Percentiles rank a stretch among this genome's conserved stretches.
Conservation (phyloP, 1,140 invertebrate species). For the Papilio polytes region DNA sequence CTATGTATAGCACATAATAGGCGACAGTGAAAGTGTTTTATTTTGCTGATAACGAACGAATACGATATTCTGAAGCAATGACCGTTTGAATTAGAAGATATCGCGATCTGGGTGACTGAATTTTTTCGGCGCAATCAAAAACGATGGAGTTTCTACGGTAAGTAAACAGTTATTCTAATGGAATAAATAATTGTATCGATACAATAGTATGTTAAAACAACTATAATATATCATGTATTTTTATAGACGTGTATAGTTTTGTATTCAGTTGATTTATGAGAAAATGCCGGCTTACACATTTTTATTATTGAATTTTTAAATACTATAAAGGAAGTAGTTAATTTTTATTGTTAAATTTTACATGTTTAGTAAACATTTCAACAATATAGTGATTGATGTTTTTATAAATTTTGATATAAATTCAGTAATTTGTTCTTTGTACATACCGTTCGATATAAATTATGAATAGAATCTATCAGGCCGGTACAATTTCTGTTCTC, state of each 20-base stretch:
- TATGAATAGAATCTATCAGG: slow-evolving; percentile 7
- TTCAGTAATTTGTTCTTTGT: slow-evolving; percentile 9
- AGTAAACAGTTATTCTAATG: background rate
- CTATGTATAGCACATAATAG: slow-evolving; percentile 13
- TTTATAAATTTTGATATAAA: background rate
- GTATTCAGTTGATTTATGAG: no score
- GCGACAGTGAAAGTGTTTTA: slow-evolving; percentile 42
- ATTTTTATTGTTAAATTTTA: background rate
- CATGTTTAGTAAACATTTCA: background rate
- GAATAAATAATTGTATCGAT: no score
- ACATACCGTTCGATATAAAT: background rate
- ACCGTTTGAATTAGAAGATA: slow-evolving; percentile 28
- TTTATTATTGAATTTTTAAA: no score
- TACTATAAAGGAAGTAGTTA: background rate
- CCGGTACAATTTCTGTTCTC: slow-evolving; percentile 58
- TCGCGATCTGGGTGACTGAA: background rate
- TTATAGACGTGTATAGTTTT: no score
- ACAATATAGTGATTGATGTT: slow-evolving; percentile 2
- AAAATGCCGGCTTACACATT: no score
- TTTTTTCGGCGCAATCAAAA: slow-evolving; percentile 9
- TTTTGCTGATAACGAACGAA: slow-evolving; percentile 39
- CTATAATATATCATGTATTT: no score
- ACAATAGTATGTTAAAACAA: no score
- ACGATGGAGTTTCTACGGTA: slow-evolving; percentile 35
- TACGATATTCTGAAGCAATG: slow-evolving; percentile 34